Conservation (phyloP, 2,888 invertebrate species). For the Pterostichus niger region DNA sequence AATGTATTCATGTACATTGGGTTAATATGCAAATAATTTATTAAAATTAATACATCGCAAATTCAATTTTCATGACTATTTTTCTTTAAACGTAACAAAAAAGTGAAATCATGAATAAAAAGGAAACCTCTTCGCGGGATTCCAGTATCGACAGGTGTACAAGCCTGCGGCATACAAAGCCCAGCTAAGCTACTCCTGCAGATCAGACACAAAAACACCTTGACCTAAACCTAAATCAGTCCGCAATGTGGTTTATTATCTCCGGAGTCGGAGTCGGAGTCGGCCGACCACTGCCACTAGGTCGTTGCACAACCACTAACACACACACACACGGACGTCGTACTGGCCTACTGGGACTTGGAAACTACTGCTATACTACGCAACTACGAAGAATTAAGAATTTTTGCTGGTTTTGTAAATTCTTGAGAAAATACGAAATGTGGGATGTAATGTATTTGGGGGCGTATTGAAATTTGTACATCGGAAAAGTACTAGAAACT, state of each 20-base stretch:
- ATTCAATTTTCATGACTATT: too few relatives aligned
- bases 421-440: too few relatives aligned
- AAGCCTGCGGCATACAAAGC: too few relatives aligned
- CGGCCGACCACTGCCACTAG: conserved; percentile 18
- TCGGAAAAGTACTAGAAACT: too few relatives aligned
- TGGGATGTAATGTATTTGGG: too few relatives aligned
- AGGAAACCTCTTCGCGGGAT: not conserved
- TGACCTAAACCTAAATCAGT: conserved; percentile 55
- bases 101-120: too few relatives aligned
- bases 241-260: conserved; percentile 38
- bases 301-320: conserved; percentile 27
- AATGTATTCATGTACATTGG: too few relatives aligned
- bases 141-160: not conserved
- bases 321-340: not conserved
- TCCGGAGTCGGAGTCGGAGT: not conserved
- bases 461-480: too few relatives aligned
- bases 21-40: too few relatives aligned
- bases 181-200: not conserved
- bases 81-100: too few relatives aligned
- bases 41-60: too few relatives aligned
- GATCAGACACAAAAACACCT: conserved; percentile 23
- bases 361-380: not conserved
- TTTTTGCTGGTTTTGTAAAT: not conserved
- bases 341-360: conserved; percentile 15
- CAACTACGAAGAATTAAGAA: not conserved